A percentile compares a stretch with the other conserved stretches of the same genome.
Evolutionary conservation across 1,140 invertebrate genomes (phyloP).

Genomic region (Teleopsis dalmanni): DNA sequence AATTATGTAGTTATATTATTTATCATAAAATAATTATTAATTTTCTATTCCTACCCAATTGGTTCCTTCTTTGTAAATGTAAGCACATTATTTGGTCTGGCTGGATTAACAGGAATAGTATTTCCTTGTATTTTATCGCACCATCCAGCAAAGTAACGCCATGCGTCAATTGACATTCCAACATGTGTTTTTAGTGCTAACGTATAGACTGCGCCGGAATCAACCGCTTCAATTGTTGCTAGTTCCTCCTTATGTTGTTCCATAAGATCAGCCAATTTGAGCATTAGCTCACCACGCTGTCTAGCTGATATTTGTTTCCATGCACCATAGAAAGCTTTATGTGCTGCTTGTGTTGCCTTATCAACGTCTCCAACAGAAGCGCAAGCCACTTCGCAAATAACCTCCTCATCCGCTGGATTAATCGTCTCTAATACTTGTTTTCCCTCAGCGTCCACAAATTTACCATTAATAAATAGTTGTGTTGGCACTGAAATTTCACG

Average conservation of each 20-base stretch:
- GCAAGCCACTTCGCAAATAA: slow-evolving; percentile 72
- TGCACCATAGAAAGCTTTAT: slow-evolving; percentile 79
- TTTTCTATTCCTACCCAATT: slow-evolving; percentile 54
- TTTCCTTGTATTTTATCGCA: slow-evolving; percentile 90
- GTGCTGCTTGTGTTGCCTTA: slow-evolving; percentile 75
- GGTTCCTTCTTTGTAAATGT: slow-evolving; percentile 85
- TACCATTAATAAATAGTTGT: slow-evolving; percentile 85
- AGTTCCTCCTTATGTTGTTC: slow-evolving; percentile 88
- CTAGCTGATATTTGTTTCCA: slow-evolving; percentile 83
- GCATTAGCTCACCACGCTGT: slow-evolving; percentile 68
- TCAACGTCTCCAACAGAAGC: slow-evolving; percentile 76
- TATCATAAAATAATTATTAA: not conserved
- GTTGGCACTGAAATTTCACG: slow-evolving; percentile 76
- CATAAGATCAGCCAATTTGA: slow-evolving; percentile 86
- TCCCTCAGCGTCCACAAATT: slow-evolving; percentile 73
- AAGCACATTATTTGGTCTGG: slow-evolving; percentile 74
- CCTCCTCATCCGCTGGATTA: slow-evolving; percentile 79
- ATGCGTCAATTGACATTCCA: slow-evolving; percentile 90
- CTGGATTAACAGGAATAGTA: slow-evolving; percentile 82
- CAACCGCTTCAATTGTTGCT: slow-evolving; percentile 84
- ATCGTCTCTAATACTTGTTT: slow-evolving; percentile 59
- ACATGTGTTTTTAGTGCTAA: slow-evolving; percentile 89
- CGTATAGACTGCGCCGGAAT: slow-evolving; percentile 93
- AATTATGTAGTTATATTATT: not conserved
- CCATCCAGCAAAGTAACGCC: slow-evolving; percentile 90